These are phyloP conservation scores for Symphodus melops DNA, from an alignment of 2,113 vertebrate species.

Conservation along the genomic window DNA sequence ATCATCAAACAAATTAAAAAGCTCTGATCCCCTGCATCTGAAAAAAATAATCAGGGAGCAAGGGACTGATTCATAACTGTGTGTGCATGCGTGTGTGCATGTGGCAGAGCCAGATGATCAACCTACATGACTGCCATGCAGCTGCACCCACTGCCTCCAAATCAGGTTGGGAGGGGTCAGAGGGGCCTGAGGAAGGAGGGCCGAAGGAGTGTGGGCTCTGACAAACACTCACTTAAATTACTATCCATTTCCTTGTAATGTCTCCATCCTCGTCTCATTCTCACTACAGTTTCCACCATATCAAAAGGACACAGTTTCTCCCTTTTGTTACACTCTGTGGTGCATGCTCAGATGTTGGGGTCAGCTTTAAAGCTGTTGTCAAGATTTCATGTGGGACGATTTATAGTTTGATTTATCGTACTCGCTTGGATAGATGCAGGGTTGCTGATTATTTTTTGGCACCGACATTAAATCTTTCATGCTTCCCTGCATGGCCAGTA, in stretches of 20 bases:
- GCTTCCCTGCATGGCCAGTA: neutral
- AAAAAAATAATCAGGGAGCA: constrained; percentile 26
- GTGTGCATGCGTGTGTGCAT: neutral
- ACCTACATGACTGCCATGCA: constrained; percentile 64
- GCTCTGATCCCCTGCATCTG: constrained; percentile 35
- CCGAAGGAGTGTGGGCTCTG: constrained; percentile 52
- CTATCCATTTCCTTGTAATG: neutral
- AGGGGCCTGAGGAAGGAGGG: constrained; percentile 54
- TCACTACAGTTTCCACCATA: constrained; percentile 33
- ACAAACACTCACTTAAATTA: constrained; percentile 31
- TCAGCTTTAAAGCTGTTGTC: neutral
- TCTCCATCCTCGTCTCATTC: constrained; percentile 59
- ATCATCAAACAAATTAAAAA: constrained; percentile 59
- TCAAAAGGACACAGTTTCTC: no score
- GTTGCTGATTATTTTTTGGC: no score
- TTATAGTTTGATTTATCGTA: no score
- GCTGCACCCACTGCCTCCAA: constrained; percentile 72
- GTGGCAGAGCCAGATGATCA: constrained; percentile 51
- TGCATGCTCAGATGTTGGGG: constrained; percentile 33
- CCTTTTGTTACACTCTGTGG: constrained; percentile 32
- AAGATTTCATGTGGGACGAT: neutral
- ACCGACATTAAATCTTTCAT: neutral
- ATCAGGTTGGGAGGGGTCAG: constrained; percentile 65
- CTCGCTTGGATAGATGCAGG: neutral
- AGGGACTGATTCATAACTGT: constrained; percentile 61